Evolutionary conservation across 2,888 invertebrate species (phyloP), one percentile per base, ranked within the genome.

Genomic region (Barypeithes pellucidus): DNA sequence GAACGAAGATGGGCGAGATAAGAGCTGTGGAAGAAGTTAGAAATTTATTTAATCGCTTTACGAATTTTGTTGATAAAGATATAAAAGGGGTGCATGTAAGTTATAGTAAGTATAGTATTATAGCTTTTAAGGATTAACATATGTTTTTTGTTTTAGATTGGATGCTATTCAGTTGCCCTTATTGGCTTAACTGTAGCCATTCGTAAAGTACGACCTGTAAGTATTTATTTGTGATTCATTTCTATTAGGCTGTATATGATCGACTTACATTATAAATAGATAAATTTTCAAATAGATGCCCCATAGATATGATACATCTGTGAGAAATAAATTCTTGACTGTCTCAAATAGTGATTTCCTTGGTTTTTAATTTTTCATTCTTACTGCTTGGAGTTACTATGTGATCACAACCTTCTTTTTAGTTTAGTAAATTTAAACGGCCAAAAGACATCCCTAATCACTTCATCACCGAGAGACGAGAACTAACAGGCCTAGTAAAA

Each of bases 161-260:
- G 88, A n/a, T 87, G 88, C 54, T 90, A 89, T 82, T 88, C 89
- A 4, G 82, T 89, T 36, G 88, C 89, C 43, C 80, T 88, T 41
- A 78, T 87, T 60, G 87, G 88, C 43, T 81, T 89, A 20, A 81
- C 87, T 7, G 80, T 87, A 57, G 88, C 89, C 8, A 75, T 89
- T 61, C 84, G 88, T 74, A 87, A 85, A 84, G 88, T 89, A 41
- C 84, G 88, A 81, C 89, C 89, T 29, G 89, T 89, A 85, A 85
- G 88, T 86, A 73, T 65, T 61, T 29, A 29, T n/a, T n/a, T n/a
- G 12, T 39, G 11, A 39, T 9, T 39, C 12, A 39, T 39, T 39
- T 39, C 16, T 43, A 43, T 33, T 5, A n/a, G n/a, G n/a, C n/a
- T n/a, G n/a, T n/a, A n/a, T n/a, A n/a, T n/a, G n/a, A n/a, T n/a